Evolutionary conservation across 2,888 invertebrate species (phyloP).

Genomic region (Muschampia plurimacula): DNA sequence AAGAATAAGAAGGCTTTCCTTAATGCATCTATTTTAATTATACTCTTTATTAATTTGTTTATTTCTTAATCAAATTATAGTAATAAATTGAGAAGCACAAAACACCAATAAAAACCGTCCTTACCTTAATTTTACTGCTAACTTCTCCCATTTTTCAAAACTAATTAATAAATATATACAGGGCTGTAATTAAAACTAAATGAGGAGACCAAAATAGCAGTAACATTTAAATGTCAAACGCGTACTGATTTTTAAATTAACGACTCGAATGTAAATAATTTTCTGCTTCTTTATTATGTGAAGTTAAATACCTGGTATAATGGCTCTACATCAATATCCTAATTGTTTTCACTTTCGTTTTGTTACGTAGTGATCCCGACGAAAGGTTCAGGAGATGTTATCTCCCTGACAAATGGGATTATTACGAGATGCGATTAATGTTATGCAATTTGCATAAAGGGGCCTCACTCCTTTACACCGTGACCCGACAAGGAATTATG

Average conservation of each 20-base stretch:
- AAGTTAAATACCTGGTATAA: constrained; percentile 26
- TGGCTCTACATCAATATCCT: constrained; percentile 65
- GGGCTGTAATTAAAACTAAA: background rate
- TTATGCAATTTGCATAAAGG: constrained; percentile 69
- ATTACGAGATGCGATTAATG: constrained; percentile 66
- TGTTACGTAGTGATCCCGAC: constrained; percentile 65
- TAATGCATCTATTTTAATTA: no score
- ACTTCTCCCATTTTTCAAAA: constrained; percentile 2
- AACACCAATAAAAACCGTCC: background rate
- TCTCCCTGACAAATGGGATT: constrained; percentile 75
- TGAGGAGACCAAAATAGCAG: constrained; percentile 6
- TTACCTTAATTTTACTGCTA: constrained; percentile 12
- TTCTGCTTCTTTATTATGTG: constrained; percentile 43
- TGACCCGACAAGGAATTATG: constrained; percentile 43
- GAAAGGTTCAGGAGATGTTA: constrained; percentile 63
- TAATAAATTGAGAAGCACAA: constrained; percentile 11
- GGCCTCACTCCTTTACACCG: constrained; percentile 51
- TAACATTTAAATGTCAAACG: constrained; percentile 35
- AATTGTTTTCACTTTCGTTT: constrained; percentile 79
- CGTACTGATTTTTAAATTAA: constrained; percentile 12
- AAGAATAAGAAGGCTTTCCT: no score
- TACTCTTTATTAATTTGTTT: no score
- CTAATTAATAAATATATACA: constrained; percentile 5
- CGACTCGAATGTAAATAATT: constrained; percentile 27
- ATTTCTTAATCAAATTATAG: background rate